Conservation (phyloP, 2,888 invertebrate species). For the Ormyrus rosae region DNA sequence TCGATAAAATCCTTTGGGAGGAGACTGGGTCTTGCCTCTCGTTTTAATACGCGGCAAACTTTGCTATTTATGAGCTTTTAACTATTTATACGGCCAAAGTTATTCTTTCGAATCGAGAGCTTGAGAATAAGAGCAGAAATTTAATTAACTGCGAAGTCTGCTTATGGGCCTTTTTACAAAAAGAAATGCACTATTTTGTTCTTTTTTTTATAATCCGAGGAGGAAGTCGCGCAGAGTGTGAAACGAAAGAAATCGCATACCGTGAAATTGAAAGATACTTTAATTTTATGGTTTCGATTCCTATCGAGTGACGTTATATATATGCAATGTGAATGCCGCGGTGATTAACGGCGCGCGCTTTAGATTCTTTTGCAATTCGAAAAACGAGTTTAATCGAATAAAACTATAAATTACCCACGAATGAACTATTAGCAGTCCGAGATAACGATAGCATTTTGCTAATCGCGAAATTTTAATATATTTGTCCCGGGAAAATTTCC, state of each 20-base stretch:
- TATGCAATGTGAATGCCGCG: constrained; percentile 44
- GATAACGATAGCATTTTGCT: constrained; percentile 51
- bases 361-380: constrained; percentile 19
- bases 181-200: too few relatives aligned
- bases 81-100: too few relatives aligned
- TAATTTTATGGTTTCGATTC: constrained; percentile 18
- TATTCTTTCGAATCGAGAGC: too few relatives aligned
- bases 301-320: constrained; percentile 30
- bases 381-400: constrained; percentile 50
- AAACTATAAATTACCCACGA: constrained; percentile 53
- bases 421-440: constrained; percentile 51
- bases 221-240: too few relatives aligned
- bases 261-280: constrained; percentile 28
- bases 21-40: too few relatives aligned
- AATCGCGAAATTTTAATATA: constrained; percentile 52
- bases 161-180: too few relatives aligned
- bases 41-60: background rate
- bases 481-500: constrained; percentile 36
- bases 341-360: constrained; percentile 52
- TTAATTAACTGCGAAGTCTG: too few relatives aligned
- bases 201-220: too few relatives aligned
- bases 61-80: background rate
- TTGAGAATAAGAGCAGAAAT: too few relatives aligned
- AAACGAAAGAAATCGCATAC: background rate
- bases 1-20: background rate